A percentile compares a stretch with the other conserved stretches of the same genome.
These are phyloP conservation scores for Apotomis betuletana DNA, from an alignment of 2,888 invertebrate species.

Conservation along the genomic window DNA sequence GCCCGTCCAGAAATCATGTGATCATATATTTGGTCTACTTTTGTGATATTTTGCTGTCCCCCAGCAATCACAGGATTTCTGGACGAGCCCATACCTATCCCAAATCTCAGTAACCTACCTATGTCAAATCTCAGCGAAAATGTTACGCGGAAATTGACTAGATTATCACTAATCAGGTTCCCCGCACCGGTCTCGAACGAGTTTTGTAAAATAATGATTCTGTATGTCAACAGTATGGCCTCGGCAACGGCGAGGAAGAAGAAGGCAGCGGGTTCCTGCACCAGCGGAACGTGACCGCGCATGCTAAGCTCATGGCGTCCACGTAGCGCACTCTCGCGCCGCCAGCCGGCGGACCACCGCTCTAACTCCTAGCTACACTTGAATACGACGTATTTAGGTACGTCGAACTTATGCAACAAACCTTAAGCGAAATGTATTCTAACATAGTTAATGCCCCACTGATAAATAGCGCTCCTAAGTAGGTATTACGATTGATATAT, in stretches of 20 bases:
- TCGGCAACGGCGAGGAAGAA: conserved; percentile 73
- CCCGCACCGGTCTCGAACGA: too few relatives aligned
- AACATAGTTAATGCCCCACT: neutral
- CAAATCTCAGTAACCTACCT: too few relatives aligned
- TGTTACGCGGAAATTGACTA: too few relatives aligned
- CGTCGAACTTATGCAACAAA: conserved; percentile 1
- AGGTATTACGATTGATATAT: too few relatives aligned
- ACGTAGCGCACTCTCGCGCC: conserved; percentile 81
- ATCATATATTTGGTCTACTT: too few relatives aligned
- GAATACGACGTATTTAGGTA: conserved; percentile 32
- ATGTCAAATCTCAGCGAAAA: too few relatives aligned
- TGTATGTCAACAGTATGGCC: conserved; percentile 65
- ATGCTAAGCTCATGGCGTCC: conserved; percentile 92
- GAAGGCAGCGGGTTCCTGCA: conserved; percentile 91
- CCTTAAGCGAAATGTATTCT: neutral
- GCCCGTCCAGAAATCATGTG: too few relatives aligned
- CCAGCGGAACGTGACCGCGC: conserved; percentile 93
- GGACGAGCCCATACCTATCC: too few relatives aligned
- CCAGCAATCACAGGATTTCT: too few relatives aligned
- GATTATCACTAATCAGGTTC: too few relatives aligned
- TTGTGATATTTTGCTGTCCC: too few relatives aligned
- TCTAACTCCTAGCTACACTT: conserved; percentile 10
- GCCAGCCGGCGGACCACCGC: conserved; percentile 13
- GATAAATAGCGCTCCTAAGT: neutral
- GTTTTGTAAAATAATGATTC: neutral